Evolutionary conservation across 1,140 invertebrate genomes (phyloP), one percentile per base, ranked within the genome.

Genomic region (Drosophila pseudoobscura): DNA sequence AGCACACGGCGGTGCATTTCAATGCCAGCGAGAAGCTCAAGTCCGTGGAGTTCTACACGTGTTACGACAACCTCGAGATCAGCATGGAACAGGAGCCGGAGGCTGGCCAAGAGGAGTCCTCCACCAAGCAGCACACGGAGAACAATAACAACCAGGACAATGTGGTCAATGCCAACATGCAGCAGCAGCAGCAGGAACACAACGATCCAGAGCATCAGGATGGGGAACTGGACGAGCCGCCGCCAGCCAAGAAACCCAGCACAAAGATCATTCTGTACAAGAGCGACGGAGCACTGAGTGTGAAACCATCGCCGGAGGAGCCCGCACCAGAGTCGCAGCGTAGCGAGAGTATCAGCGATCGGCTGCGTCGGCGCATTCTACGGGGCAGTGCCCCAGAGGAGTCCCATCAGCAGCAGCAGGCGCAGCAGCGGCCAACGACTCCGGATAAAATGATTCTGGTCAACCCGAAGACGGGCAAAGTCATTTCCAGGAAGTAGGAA

Each of bases 391-490:
- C 59, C 5, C 17, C 35, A n/a, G 56, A 51, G 29, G 64, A 41
- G 35, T 15, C 17, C 7, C 56, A 22, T 26, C 13, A 35, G 29
- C 57, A 26, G 24, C 24, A 26, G 24, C 3, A 4, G 24, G 5
- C 4, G 39, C 13, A 58, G 74, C 64, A 59, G 20, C 50, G 43
- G 24, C 57, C 59, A 72, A 80, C 63, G 13, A 69, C 65, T 24
- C 65, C 65, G 65, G 65, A 69, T 45, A 91, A 91, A 87, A 91
- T 91, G 75, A 91, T 91, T 74, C 75, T 91, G 80, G 89, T 91
- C 58, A 90, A 91, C 75, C 82, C 89, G 79, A 90, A 90, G 80
- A 91, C 89, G 57, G 89, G 89, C 90, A 91, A 91, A 82, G 83
- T 91, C 75, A 72, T 88, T 59, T 72, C 61, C 68, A 75, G 84